phyloP scores from a whole-genome alignment of 2,113 vertebrate genomes.

The Coregonus clupeaformis region DNA sequence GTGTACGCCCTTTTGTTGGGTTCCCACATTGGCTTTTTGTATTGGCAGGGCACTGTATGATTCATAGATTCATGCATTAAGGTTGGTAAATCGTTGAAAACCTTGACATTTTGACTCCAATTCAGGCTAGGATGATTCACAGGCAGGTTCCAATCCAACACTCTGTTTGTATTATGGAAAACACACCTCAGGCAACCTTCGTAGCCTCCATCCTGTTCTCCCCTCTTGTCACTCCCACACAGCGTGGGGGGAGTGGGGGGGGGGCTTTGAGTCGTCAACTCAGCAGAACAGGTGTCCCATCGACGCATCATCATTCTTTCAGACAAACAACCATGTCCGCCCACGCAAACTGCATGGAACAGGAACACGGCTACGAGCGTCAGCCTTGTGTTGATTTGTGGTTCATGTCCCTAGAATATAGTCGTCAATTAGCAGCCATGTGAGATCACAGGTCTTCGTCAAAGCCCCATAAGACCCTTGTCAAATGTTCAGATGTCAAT shows the following conservation, averaged over 20 bases:
- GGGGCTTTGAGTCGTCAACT: not conserved
- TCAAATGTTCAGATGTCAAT: too few relatives aligned
- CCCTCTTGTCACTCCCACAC: too few relatives aligned
- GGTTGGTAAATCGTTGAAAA: constrained; percentile 22
- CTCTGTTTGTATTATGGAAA: constrained; percentile 29
- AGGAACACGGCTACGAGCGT: not conserved
- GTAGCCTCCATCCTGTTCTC: constrained; percentile 21
- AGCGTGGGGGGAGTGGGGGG: not conserved
- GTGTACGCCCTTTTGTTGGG: not conserved
- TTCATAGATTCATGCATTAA: constrained; percentile 30
- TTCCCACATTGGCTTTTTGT: not conserved
- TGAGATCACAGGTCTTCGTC: not conserved
- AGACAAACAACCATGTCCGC: not conserved
- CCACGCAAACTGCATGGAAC: constrained; percentile 12
- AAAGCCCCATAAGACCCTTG: too few relatives aligned
- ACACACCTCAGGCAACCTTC: constrained; percentile 38
- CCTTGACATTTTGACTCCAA: constrained; percentile 40
- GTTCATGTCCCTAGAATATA: constrained; percentile 32
- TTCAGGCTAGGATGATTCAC: constrained; percentile 26
- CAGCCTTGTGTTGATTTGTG: constrained; percentile 41
- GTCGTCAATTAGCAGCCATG: not conserved
- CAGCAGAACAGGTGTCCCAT: not conserved
- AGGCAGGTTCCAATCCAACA: constrained; percentile 17
- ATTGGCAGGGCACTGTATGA: constrained; percentile 24
- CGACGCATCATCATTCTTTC: constrained; percentile 10